phyloP scores from a whole-genome alignment of 1,140 invertebrate species.

The Linepithema humile region DNA sequence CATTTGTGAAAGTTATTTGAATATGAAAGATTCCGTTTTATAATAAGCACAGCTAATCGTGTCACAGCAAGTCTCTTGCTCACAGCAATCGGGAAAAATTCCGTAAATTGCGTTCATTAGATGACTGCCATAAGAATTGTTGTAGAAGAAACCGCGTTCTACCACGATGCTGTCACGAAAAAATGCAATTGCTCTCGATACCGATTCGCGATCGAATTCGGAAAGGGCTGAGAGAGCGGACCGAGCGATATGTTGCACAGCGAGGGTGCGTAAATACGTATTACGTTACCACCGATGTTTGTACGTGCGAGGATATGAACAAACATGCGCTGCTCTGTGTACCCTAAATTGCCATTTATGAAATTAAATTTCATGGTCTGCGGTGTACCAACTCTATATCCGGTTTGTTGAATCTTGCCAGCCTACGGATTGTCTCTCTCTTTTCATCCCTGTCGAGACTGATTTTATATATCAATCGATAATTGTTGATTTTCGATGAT shows the following conservation, averaged over 20 bases:
- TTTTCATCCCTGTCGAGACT: neutral
- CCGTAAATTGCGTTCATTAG: conserved; percentile 58
- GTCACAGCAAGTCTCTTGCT: conserved; percentile 29
- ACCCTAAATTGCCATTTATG: conserved; percentile 72
- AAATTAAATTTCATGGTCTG: conserved; percentile 77
- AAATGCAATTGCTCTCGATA: conserved; percentile 40
- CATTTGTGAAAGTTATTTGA: conserved; percentile 35
- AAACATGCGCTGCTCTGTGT: conserved; percentile 48
- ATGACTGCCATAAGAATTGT: conserved; percentile 70
- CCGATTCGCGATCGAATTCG: conserved; percentile 36
- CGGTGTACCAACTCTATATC: conserved; percentile 56
- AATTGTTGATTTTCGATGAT: neutral
- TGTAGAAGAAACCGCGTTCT: conserved; percentile 29
- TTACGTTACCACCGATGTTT: conserved; percentile 59
- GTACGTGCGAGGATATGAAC: conserved; percentile 50
- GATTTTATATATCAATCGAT: neutral
- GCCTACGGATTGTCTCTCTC: neutral
- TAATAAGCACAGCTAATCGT: conserved; percentile 58
- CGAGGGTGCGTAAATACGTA: conserved; percentile 52
- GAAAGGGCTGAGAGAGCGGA: neutral
- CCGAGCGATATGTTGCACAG: neutral
- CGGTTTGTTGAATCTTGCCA: conserved; percentile 21
- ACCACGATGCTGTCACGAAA: conserved; percentile 13
- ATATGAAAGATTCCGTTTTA: conserved; percentile 68
- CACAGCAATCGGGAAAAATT: conserved; percentile 55